These are phyloP conservation scores for Montipora foliosa DNA, from an alignment of 64 coral and sea anemone genomes.

Conservation along the genomic window DNA sequence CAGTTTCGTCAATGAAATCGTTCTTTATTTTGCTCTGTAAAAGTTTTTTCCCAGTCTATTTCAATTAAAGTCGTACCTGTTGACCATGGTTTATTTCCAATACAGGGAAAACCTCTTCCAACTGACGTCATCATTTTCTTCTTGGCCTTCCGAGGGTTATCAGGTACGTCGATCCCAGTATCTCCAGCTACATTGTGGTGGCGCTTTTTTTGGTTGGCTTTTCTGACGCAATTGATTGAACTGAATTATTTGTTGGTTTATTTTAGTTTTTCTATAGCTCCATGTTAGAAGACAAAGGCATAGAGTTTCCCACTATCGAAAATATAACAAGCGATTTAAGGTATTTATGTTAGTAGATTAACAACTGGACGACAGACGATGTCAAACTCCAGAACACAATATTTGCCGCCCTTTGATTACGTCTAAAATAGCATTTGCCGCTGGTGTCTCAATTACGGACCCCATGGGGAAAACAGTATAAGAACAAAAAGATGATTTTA, in stretches of 20 bases:
- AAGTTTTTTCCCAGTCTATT: too few relatives aligned
- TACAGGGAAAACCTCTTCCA: slow-evolving; percentile 65
- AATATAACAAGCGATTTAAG: slow-evolving; percentile 26
- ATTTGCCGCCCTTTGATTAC: too few relatives aligned
- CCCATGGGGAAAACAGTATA: too few relatives aligned
- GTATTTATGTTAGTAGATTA: neutral
- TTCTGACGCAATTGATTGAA: neutral
- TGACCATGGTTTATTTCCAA: neutral
- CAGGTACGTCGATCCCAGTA: slow-evolving; percentile 22
- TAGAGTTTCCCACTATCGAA: neutral
- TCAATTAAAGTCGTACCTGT: too few relatives aligned
- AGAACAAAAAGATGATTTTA: too few relatives aligned
- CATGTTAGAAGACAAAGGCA: neutral
- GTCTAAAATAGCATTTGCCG: too few relatives aligned
- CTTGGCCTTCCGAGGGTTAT: slow-evolving; percentile 63
- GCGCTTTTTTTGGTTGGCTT: too few relatives aligned
- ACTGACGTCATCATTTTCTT: slow-evolving; percentile 53
- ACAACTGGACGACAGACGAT: neutral
- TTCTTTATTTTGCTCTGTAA: too few relatives aligned
- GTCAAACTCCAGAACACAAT: too few relatives aligned
- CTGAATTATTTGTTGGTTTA: neutral
- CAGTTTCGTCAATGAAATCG: too few relatives aligned
- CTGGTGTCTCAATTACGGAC: too few relatives aligned
- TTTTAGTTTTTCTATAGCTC: slow-evolving; percentile 20
- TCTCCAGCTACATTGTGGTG: too few relatives aligned